Evolutionary conservation across 30 jellyfish, hydroid and myxozoan species (phyloP).

Genomic region (Cassiopea xamachana): DNA sequence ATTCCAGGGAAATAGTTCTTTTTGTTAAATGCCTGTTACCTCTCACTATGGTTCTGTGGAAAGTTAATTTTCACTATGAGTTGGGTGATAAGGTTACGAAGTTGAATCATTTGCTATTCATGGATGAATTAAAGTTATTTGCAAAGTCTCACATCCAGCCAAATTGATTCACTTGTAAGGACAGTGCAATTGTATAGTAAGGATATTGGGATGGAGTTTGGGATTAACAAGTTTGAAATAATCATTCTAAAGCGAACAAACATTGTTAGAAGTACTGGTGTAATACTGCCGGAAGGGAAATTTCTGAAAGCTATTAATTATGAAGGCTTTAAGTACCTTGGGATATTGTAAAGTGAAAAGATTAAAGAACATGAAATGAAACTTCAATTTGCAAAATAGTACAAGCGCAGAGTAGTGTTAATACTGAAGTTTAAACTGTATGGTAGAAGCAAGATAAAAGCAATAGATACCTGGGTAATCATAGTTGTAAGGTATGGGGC

Average conservation of each 20-base stretch:
- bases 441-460: conserved; percentile 20
- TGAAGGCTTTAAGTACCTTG: conserved; percentile 49
- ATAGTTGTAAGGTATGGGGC: conserved; percentile 25
- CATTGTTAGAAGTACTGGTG: background rate
- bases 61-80: background rate
- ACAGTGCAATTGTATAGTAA: conserved; percentile 28
- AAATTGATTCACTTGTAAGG: conserved; percentile 3
- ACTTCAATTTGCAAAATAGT: background rate
- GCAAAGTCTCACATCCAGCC: background rate
- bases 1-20: conserved; percentile 27
- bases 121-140: conserved; percentile 46
- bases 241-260: conserved; percentile 11
- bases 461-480: conserved; percentile 31
- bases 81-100: background rate
- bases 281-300: conserved; percentile 20
- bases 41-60: conserved; percentile 1
- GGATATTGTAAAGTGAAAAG: conserved; percentile 19
- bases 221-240: conserved; percentile 36
- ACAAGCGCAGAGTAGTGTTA: conserved; percentile 14
- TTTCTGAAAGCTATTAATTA: conserved; percentile 28
- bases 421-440: conserved; percentile 17
- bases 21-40: conserved; percentile 35
- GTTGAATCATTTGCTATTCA: conserved; percentile 33
- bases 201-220: conserved; percentile 59
- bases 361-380: conserved; percentile 36